These are phyloP conservation scores for Bufo bufo DNA, from an alignment of 2,113 vertebrate species.

Conservation along the genomic window DNA sequence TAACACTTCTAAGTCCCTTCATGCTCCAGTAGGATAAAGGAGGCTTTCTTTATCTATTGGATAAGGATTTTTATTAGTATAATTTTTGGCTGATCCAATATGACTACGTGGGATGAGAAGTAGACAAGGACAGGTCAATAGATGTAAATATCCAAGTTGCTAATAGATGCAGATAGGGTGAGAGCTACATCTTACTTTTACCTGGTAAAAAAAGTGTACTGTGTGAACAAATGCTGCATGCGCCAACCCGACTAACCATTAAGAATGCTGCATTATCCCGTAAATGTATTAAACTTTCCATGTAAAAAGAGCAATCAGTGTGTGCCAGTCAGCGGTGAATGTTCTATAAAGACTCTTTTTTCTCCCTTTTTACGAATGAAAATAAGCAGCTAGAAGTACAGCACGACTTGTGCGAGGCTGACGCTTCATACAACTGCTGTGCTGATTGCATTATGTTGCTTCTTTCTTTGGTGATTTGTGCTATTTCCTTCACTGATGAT, in stretches of 20 bases:
- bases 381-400: background rate
- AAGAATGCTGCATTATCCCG: background rate
- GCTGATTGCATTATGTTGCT: slow-evolving; percentile 29
- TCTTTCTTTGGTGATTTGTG: background rate
- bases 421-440: background rate
- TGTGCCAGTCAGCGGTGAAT: background rate
- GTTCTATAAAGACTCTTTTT: background rate
- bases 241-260: background rate
- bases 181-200: no score
- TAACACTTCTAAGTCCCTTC: no score
- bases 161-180: no score
- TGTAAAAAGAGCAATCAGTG: background rate
- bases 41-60: no score
- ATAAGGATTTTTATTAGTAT: no score
- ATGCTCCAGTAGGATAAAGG: no score
- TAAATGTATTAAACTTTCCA: background rate
- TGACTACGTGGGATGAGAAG: no score
- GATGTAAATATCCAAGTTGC: no score
- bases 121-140: no score
- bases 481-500: background rate
- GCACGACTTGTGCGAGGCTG: background rate
- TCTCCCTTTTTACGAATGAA: background rate
- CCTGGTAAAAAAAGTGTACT: background rate
- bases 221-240: background rate
- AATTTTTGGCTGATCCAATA: no score